These are phyloP conservation scores for Fragum sueziense DNA, from an alignment of 2,888 invertebrate genomes.

Conservation along the genomic window DNA sequence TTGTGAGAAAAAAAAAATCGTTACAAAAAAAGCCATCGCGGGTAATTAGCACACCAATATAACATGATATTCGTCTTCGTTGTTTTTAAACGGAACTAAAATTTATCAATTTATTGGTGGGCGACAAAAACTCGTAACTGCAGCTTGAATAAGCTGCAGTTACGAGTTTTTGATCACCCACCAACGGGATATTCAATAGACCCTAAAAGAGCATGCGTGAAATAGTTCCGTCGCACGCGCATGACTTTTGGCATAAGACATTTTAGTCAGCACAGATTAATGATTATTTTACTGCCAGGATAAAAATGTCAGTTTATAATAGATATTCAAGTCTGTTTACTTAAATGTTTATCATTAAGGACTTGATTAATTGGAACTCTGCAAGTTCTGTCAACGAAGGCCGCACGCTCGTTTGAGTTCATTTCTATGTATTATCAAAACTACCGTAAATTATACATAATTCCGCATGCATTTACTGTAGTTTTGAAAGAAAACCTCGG, in stretches of 20 bases:
- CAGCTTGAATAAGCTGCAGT: too few species aligned
- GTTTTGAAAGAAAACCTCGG: conserved; percentile 3
- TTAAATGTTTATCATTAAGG: conserved; percentile 21
- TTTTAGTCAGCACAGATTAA: conserved; percentile 19
- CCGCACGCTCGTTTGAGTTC: conserved; percentile 10
- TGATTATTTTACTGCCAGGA: neutral
- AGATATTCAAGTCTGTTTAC: conserved; percentile 8
- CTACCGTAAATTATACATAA: too few species aligned
- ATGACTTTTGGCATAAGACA: conserved; percentile 26
- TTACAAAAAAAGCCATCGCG: conserved; percentile 1
- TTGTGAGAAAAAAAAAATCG: neutral
- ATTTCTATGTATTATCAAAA: too few species aligned
- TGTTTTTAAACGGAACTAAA: conserved; percentile 8
- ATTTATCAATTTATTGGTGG: too few species aligned
- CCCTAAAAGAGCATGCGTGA: conserved; percentile 13
- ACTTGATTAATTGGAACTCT: conserved; percentile 8
- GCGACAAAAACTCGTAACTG: too few species aligned
- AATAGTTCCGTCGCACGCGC: conserved; percentile 17
- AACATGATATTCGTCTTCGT: conserved; percentile 3
- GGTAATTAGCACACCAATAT: conserved; percentile 12
- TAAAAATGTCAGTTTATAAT: neutral
- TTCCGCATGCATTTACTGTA: too few species aligned
- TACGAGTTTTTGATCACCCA: too few species aligned
- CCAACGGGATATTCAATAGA: conserved; percentile 5
- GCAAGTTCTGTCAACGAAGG: conserved; percentile 5